phyloP scores from a whole-genome alignment of 1,140 invertebrate species.

The Saccostrea echinata region DNA sequence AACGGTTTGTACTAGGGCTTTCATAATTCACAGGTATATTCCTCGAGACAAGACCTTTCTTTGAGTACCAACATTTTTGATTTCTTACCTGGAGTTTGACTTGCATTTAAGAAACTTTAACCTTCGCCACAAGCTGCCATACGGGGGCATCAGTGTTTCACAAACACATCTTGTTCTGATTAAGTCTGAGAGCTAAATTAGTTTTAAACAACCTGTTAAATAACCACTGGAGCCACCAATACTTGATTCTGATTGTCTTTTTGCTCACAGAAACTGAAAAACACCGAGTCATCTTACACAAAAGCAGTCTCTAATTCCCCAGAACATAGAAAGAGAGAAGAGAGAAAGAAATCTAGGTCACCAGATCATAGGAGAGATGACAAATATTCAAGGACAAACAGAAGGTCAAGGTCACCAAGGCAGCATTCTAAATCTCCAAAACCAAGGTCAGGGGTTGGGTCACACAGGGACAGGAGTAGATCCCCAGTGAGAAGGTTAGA shows the following conservation, averaged over 20 bases:
- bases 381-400: slow-evolving; percentile 21
- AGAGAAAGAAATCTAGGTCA: slow-evolving; percentile 21
- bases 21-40: no score
- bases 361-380: slow-evolving; percentile 5
- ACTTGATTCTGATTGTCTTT: neutral
- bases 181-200: no score
- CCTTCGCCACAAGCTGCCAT: no score
- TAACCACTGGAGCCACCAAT: no score
- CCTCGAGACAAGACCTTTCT: no score
- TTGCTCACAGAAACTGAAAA: neutral
- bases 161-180: no score
- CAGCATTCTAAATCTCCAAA: slow-evolving; percentile 46
- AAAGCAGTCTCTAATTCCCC: neutral
- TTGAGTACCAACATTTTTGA: no score
- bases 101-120: no score
- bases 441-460: neutral
- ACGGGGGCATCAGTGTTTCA: no score
- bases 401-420: slow-evolving; percentile 61
- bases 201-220: no score
- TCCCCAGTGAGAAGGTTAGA: neutral
- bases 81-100: no score
- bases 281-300: neutral
- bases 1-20: no score
- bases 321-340: neutral
- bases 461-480: neutral